These are phyloP conservation scores for Chrysoperla carnea DNA, from an alignment of 1,140 invertebrate genomes.

Conservation along the genomic window DNA sequence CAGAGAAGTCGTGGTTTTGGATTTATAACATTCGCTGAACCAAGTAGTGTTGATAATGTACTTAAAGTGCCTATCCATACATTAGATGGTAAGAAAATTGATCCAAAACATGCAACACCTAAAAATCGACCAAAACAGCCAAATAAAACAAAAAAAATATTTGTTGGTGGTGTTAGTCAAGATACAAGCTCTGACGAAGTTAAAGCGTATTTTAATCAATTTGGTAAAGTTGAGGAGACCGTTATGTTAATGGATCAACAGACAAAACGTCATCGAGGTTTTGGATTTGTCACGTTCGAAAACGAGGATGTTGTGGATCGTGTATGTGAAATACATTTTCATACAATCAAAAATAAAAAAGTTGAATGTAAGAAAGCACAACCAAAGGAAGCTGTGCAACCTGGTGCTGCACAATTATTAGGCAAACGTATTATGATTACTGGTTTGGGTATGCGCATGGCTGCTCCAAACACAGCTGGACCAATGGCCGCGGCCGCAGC, in stretches of 20 bases:
- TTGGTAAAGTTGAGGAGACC: conserved; percentile 80
- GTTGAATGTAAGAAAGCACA: conserved; percentile 87
- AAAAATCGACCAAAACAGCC: conserved; percentile 73
- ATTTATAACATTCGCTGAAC: conserved; percentile 84
- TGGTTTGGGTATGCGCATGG: conserved; percentile 42
- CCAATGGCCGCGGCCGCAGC: conserved; percentile 33
- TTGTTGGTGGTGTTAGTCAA: conserved; percentile 80
- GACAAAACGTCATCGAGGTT: conserved; percentile 77
- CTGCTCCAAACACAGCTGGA: conserved; percentile 29
- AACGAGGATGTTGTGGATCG: conserved; percentile 80
- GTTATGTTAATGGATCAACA: conserved; percentile 92
- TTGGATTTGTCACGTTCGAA: conserved; percentile 85
- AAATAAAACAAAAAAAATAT: conserved; percentile 82
- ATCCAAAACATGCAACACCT: conserved; percentile 82
- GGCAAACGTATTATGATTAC: conserved; percentile 55
- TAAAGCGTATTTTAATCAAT: conserved; percentile 79
- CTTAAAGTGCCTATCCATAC: conserved; percentile 79
- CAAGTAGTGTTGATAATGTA: conserved; percentile 75
- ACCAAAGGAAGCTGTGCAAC: conserved; percentile 75
- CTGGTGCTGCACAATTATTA: conserved; percentile 42
- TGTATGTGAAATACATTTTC: conserved; percentile 80
- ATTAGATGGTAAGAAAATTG: conserved; percentile 86
- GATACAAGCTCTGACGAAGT: conserved; percentile 83
- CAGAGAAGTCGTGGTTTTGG: conserved; percentile 86
- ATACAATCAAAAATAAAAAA: conserved; percentile 87